Conservation (phyloP, 2,888 invertebrate species). For the Zonitis immaculata region DNA sequence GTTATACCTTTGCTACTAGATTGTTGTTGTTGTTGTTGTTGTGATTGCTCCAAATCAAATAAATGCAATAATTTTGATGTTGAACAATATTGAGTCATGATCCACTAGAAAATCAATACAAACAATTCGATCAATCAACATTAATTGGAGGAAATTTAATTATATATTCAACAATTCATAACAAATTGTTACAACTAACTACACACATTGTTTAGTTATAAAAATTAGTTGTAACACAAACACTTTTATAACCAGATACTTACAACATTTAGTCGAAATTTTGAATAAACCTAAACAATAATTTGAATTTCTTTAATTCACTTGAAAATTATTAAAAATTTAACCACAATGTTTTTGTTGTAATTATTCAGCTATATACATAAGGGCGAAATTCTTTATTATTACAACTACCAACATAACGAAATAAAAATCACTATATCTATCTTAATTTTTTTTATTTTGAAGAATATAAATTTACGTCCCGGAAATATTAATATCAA, state of each 20-base stretch:
- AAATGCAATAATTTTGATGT: neutral
- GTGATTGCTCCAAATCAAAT: neutral
- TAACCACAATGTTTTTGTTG: constrained; percentile 17
- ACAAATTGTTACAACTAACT: too few species aligned
- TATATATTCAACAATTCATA: neutral
- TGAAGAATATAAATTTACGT: too few species aligned
- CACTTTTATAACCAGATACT: neutral
- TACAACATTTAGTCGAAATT: constrained; percentile 13
- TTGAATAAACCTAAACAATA: constrained; percentile 4
- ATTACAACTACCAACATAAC: neutral
- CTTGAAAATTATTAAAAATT: constrained; percentile 2
- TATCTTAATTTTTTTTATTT: too few species aligned
- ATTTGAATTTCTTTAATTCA: constrained; percentile 4
- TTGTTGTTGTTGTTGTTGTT: neutral
- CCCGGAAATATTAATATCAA: too few species aligned
- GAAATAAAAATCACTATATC: neutral
- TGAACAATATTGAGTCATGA: neutral
- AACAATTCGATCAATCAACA: too few species aligned
- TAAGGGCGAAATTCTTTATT: constrained; percentile 1
- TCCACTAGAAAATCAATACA: neutral
- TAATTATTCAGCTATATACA: constrained; percentile 4
- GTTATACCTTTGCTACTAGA: too few species aligned
- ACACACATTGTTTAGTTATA: too few species aligned
- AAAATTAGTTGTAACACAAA: too few species aligned
- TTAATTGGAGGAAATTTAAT: too few species aligned